Evolutionary conservation across 2,888 invertebrate species (phyloP), one percentile per base, ranked within the genome.

Genomic region (Scaptomyza flava): DNA sequence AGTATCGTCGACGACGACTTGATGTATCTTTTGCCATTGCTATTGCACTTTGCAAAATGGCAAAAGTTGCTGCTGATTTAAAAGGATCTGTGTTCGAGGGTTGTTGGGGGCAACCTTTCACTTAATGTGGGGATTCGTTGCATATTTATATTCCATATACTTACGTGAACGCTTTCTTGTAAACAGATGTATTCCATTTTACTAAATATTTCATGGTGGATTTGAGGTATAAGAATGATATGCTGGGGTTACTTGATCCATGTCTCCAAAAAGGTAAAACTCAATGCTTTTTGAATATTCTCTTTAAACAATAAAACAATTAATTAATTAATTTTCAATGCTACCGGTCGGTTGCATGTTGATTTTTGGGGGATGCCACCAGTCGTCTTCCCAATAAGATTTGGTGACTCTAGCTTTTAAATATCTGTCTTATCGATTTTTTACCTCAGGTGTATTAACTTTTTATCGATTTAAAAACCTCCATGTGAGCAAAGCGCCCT

Each of bases 11-110:
- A 69, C 71, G 56, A 68, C 79, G 58, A 75, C 75, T 83, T 87
- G 84, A 84, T 84, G 85, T 84, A 89, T 89, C 87, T 87, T 71
- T 75, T 77, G 66, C 65, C 69, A 68, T 69, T 79, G 74, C 73
- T 42, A 50, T 48, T 77, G 85, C 85, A 85, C 85, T 88, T 85
- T 87, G 70, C 77, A 54, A 79, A 87, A 89, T 87, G 85, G 87
- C 79, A 89, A 88, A 87, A 79, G 71, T 80, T 74, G 47, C 36
- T 51, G 53, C 48, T 43, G 76, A 71, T 58, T 71, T 76, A 57
- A 71, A 65, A 57, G 56, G 34, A 27, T 46, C 30, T 48, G 14
- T 12, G 34, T 11, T 3, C 23, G 20, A 9, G 31, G 31, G 31
- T 30, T 23, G 34, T 70, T 57, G 58, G 36, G 51, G 51, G 36